Evolutionary conservation across 2,113 vertebrate species (phyloP), one percentile per base, ranked within the genome.

Genomic region (Strigops habroptila): DNA sequence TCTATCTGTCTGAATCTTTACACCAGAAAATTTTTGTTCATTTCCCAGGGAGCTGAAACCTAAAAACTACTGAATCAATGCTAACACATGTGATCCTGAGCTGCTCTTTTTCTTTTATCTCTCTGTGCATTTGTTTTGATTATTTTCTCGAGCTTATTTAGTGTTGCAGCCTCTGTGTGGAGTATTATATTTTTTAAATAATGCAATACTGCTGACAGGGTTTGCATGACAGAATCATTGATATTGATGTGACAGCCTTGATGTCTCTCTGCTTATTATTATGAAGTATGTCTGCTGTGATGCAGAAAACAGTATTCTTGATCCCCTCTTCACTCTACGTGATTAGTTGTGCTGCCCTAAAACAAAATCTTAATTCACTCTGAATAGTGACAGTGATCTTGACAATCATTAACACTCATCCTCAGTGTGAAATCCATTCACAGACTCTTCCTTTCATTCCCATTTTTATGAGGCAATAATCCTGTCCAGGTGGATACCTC

Each of bases 261-360:
- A 93, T 91, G 65, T 86, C 57, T 96, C 76, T 86, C 84, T 90
- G 62, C 77, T 86, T 95, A 69, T 95, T 97, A 86, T 84, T 82
- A 86, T 74, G 85, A 96, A 95, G 59, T 60, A 87, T 79, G 73
- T 76, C 76, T 93, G 31, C 71, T 82, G 48, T 44, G 49, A 88
- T 86, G 80, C 65, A 90, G 86, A 93, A 79, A 79, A 53, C 53
- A 75, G 75, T 71, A 55, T 59, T 84, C 69, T 65, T 92, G 89
- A 91, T 88, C 51, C 52, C 2, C 28, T 85, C 69, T 82, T 91
- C 78, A 53, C 68, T 88, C 48, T 39, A 63, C 37, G 37, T 82
- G 65, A 84, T 88, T 88, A 80, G 69, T 67, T 84, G 41, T 69
- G 75, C 37, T 91, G 62, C 49, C 71, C 74, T 71, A 84, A 75